Evolutionary conservation across 1,140 invertebrate species (phyloP).

Genomic region (Meloidogyne hapla): DNA sequence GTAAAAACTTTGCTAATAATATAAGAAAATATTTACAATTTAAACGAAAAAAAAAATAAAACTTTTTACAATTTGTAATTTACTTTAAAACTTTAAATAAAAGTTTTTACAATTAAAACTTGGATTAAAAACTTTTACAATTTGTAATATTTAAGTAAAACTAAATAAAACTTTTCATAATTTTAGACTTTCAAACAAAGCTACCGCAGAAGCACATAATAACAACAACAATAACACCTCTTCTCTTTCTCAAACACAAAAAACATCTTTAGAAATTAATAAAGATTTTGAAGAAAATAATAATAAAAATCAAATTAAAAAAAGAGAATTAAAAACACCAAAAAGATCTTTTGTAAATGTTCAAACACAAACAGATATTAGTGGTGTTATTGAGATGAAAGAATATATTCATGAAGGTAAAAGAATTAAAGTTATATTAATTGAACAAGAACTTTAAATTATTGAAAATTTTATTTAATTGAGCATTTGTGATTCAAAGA

Average conservation of each 20-base stretch:
- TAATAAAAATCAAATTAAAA: not conserved
- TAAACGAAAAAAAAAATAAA: too few relatives aligned
- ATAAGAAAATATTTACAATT: not conserved
- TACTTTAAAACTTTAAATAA: too few relatives aligned
- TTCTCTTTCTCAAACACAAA: not conserved
- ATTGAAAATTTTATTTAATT: not conserved
- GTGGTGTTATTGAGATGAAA: not conserved
- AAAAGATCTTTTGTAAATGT: slow-evolving; percentile 3
- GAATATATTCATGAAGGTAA: not conserved
- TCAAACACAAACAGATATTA: not conserved
- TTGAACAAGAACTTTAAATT: too few relatives aligned
- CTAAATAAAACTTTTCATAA: too few relatives aligned
- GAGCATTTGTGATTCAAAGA: not conserved
- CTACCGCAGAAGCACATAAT: not conserved
- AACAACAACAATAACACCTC: not conserved
- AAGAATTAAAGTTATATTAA: too few relatives aligned
- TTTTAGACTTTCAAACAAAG: not conserved
- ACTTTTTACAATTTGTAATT: too few relatives aligned
- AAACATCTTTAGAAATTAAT: not conserved
- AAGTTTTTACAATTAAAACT: too few relatives aligned
- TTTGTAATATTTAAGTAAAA: too few relatives aligned
- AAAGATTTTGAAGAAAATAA: not conserved
- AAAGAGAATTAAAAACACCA: not conserved
- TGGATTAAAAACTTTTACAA: too few relatives aligned
- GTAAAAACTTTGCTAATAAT: not conserved